phyloP scores from a whole-genome alignment of 2,797 vertebrate species.

The Microctenopoma stevenorrisi region DNA sequence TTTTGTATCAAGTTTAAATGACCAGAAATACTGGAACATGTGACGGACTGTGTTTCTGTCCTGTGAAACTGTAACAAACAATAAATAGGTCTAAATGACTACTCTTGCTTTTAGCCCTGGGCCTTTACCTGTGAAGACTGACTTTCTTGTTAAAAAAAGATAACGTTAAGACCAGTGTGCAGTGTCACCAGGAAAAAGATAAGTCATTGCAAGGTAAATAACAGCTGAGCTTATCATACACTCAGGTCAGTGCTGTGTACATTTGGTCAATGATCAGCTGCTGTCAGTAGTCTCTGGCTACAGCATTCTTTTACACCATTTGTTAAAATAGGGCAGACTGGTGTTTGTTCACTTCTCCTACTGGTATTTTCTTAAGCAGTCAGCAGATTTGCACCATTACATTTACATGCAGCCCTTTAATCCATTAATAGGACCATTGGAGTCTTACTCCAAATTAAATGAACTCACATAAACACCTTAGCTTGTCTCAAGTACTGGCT shows the following conservation, averaged over 20 bases:
- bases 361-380: constrained; percentile 48
- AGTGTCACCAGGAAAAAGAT: too few species aligned
- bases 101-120: too few species aligned
- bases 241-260: not conserved
- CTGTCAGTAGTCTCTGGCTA: constrained; percentile 5
- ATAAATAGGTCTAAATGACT: too few species aligned
- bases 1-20: too few species aligned
- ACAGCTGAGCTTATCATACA: not conserved
- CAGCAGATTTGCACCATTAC: constrained; percentile 73
- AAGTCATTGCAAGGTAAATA: too few species aligned
- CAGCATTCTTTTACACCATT: constrained; percentile 21
- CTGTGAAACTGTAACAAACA: too few species aligned
- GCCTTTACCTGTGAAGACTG: too few species aligned
- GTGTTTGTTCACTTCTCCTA: constrained; percentile 49
- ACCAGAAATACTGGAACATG: too few species aligned
- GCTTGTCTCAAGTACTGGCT: constrained; percentile 59
- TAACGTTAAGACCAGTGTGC: too few species aligned
- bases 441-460: constrained; percentile 74
- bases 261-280: not conserved
- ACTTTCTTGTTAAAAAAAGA: too few species aligned
- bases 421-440: constrained; percentile 71
- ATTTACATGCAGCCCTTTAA: constrained; percentile 72
- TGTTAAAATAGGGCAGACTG: constrained; percentile 27
- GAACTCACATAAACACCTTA: constrained; percentile 71
- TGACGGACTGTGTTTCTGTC: too few species aligned